A percentile compares a stretch with the other conserved stretches of the same genome.
These are phyloP conservation scores for Nemurella pictetii DNA, from an alignment of 2,888 invertebrate species.

Conservation along the genomic window DNA sequence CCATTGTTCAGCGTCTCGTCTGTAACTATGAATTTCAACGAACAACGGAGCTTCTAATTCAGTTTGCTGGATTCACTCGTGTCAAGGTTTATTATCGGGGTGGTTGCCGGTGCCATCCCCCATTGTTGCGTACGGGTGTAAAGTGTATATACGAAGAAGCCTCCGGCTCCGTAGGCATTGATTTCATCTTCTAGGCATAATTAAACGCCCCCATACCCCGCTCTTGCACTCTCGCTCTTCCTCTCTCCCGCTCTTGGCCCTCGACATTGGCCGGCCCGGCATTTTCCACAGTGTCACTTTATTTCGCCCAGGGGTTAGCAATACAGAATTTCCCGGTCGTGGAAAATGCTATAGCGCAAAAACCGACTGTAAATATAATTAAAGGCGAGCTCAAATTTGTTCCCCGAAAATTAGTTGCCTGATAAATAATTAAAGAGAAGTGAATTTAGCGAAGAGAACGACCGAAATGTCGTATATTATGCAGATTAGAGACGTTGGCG, in stretches of 20 bases:
- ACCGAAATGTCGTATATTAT: neutral
- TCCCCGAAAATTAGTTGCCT: neutral
- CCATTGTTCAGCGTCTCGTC: neutral
- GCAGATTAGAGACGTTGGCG: neutral
- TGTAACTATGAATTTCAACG: neutral
- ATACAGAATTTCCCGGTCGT: neutral
- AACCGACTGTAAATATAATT: neutral
- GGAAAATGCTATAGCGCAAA: neutral
- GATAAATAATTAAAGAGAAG: neutral
- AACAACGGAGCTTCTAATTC: neutral
- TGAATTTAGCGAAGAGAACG: neutral
- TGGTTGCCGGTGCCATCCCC: neutral
- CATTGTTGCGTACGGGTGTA: neutral
- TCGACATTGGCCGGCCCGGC: neutral
- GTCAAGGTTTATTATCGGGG: neutral
- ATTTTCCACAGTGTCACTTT: neutral
- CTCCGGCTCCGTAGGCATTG: neutral
- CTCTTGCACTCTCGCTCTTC: too few relatives aligned
- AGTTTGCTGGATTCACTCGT: neutral
- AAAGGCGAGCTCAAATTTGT: neutral
- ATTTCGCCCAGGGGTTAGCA: neutral
- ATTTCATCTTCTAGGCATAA: neutral
- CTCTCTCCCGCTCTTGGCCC: neutral
- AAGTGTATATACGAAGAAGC: neutral
- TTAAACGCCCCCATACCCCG: too few relatives aligned